phyloP scores from a whole-genome alignment of 2,888 invertebrate species.

The Lepetodrilus schrolli region DNA sequence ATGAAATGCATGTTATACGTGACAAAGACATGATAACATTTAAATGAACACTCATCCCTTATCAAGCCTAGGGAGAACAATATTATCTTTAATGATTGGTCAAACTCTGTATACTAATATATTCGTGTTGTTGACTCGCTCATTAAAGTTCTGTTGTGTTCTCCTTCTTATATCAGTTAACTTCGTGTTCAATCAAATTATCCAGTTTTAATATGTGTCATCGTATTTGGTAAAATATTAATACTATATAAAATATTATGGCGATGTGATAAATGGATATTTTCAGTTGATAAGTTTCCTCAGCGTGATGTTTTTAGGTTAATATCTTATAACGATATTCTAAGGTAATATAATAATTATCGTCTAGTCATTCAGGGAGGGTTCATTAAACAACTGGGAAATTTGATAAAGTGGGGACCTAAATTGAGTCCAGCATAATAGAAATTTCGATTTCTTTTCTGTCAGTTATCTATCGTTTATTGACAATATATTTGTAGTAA shows the following conservation, averaged over 20 bases:
- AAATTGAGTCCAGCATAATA: not conserved
- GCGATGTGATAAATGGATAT: not conserved
- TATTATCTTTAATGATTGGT: constrained; percentile 21
- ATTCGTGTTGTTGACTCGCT: not conserved
- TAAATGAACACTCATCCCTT: constrained; percentile 12
- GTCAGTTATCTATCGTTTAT: not conserved
- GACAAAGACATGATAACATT: constrained; percentile 25
- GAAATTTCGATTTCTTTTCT: not conserved
- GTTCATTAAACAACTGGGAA: not conserved
- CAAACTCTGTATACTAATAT: not conserved
- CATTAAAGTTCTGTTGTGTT: too few relatives aligned
- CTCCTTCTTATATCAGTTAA: too few relatives aligned
- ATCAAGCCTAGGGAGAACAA: not conserved
- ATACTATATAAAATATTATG: too few relatives aligned
- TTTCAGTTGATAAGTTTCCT: too few relatives aligned
- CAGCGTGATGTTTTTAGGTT: too few relatives aligned
- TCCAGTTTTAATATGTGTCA: not conserved
- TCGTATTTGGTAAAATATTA: not conserved
- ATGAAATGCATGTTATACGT: not conserved
- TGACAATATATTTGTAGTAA: not conserved
- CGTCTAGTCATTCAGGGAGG: too few relatives aligned
- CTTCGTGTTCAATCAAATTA: too few relatives aligned
- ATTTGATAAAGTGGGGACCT: not conserved
- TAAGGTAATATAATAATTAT: too few relatives aligned
- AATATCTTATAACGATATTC: too few relatives aligned